Base-by-base conservation (phyloP, 2,797 vertebrate species). In the Sebastes baramenuke region DNA sequence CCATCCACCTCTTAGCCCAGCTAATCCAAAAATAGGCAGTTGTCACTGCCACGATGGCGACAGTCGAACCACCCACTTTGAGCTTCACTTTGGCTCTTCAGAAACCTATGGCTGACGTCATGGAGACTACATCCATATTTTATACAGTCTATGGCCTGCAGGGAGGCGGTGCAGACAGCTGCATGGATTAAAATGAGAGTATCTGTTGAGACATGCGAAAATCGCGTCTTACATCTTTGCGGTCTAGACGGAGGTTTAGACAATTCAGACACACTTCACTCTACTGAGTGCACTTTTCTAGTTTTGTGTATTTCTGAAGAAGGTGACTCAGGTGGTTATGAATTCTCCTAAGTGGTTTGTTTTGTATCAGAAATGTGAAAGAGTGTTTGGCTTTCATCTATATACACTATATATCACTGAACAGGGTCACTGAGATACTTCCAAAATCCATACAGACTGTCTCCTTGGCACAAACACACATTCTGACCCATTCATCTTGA, bases 341-440 rank as follows among this genome's bases (percentile, higher is more conserved):
- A 87, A 82, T 67, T 60, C 76, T 59, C 52, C 36, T 74, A 64
- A 84, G 67, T 75, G 76, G 76, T 78, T 86, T 80, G 79, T 70
- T 89, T 89, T 89, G 67, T 81, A 77, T 77, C 75, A 55, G 72
- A 69, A 79, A 88, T 80, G 67, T 82, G 79, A 79, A 77, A 62
- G 20, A 79, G 61, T 52, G 66, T 77, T 86, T 27, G 38, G 22
- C 77, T 85, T 80, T 80, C 64, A 85, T 81, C 75, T 60, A 60
- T n/a, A 49, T 9, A 77, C 52, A n/a, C 75, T 59, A 11, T 59
- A 24, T 49, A 55, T 13, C 18, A 1, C 65, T 18, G 68, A 82
- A 72, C 3, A n/a, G 34, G 6, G 29, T 56, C 68, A 42, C 70
- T 11, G 81, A 87, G 70, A 82, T 11, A 34, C 67, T 73, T 66